These are phyloP conservation scores for Phyto melanocephala DNA, from an alignment of 2,888 invertebrate genomes.

Conservation along the genomic window DNA sequence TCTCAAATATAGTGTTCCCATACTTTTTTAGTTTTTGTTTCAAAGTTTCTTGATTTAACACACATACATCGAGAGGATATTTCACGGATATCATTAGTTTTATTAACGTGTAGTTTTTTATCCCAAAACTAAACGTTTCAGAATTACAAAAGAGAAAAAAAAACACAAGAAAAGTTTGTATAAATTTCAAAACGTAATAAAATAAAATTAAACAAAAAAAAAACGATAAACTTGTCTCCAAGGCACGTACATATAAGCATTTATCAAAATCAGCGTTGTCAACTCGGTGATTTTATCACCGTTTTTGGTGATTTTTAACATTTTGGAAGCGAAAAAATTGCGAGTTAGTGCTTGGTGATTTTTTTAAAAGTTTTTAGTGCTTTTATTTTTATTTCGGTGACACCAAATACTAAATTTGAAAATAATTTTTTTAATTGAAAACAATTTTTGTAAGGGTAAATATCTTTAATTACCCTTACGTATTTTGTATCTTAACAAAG, in stretches of 20 bases:
- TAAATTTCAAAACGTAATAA: slow-evolving; percentile 28
- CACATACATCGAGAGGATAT: background rate
- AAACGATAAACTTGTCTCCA: slow-evolving; percentile 40
- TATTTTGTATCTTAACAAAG: too few species aligned
- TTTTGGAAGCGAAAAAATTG: too few species aligned
- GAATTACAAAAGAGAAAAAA: background rate
- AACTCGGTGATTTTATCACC: too few species aligned
- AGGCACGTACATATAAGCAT: slow-evolving; percentile 64
- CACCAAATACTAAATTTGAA: too few species aligned
- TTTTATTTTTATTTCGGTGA: too few species aligned
- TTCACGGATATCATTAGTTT: slow-evolving; percentile 56
- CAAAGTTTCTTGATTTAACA: background rate
- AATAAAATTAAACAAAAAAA: background rate
- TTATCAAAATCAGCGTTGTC: too few species aligned
- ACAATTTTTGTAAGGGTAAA: too few species aligned
- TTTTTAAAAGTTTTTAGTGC: too few species aligned
- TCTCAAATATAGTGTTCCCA: background rate
- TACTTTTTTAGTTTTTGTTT: background rate
- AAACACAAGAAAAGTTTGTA: slow-evolving; percentile 19
- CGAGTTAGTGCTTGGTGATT: too few species aligned
- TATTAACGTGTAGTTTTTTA: background rate
- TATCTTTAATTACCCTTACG: too few species aligned
- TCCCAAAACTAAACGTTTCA: background rate
- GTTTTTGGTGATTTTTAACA: too few species aligned
- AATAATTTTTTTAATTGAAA: too few species aligned